Percentiles rank a stretch among this genome's conserved stretches.
Evolutionary conservation across 2,888 invertebrate genomes (phyloP).

Genomic region (Nebria salina): DNA sequence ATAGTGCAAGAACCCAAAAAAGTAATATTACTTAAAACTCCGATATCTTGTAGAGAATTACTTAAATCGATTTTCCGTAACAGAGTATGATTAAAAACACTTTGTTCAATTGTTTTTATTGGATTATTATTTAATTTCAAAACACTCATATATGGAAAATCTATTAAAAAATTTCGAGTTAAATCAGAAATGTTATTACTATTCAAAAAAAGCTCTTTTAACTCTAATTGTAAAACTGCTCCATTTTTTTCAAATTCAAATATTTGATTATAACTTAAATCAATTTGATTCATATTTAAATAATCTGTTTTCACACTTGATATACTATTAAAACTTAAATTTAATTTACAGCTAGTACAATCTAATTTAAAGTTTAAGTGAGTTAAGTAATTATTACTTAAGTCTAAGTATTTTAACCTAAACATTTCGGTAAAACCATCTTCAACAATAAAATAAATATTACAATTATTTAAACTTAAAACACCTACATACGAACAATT

Average conservation of each 20-base stretch:
- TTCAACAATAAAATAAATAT: conserved; percentile 16
- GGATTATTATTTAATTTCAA: conserved; percentile 29
- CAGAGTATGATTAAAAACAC: conserved; percentile 8
- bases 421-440: conserved; percentile 24
- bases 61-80: conserved; percentile 14
- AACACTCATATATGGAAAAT: conserved; percentile 15
- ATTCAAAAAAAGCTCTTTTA: conserved; percentile 6
- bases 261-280: conserved; percentile 30
- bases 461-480: conserved; percentile 25
- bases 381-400: conserved; percentile 25
- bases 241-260: conserved; percentile 19
- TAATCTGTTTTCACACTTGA: conserved; percentile 26
- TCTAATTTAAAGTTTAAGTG: conserved; percentile 21
- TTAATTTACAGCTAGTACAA: conserved; percentile 18
- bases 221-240: neutral
- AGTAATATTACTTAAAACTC: neutral
- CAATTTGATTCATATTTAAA: conserved; percentile 23
- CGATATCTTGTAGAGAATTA: conserved; percentile 20
- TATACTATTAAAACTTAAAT: conserved; percentile 26
- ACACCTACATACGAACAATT: neutral
- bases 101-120: conserved; percentile 23
- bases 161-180: conserved; percentile 18
- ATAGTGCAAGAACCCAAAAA: neutral
- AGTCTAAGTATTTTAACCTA: conserved; percentile 23
- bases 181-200: conserved; percentile 33